Evolutionary conservation across 2,888 invertebrate genomes (phyloP).

Genomic region (Chloroclysta siterata): DNA sequence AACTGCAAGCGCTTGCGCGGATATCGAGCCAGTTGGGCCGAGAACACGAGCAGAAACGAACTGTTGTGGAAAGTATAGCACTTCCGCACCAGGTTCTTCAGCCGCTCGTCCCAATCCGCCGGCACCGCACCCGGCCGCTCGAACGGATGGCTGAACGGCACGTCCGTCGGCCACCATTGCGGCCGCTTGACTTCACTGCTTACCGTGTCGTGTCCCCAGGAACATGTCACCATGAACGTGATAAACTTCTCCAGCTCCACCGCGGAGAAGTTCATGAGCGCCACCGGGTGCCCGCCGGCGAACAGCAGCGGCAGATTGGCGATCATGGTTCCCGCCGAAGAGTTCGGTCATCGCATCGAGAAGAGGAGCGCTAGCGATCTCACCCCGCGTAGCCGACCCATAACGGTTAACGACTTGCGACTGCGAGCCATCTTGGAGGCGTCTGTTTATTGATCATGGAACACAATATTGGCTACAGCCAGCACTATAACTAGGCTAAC

Average conservation of each 20-base stretch:
- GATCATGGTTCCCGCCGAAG: slow-evolving; percentile 84
- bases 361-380: slow-evolving; percentile 74
- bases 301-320: slow-evolving; percentile 90
- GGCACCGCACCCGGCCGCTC: slow-evolving; percentile 76
- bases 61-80: slow-evolving; percentile 90
- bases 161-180: slow-evolving; percentile 89
- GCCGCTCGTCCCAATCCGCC: slow-evolving; percentile 85
- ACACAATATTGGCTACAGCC: slow-evolving; percentile 17
- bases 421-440: slow-evolving; percentile 54
- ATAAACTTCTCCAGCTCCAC: slow-evolving; percentile 88
- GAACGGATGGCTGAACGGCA: slow-evolving; percentile 87
- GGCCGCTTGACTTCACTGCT: slow-evolving; percentile 85
- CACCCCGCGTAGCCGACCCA: slow-evolving; percentile 58
- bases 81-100: slow-evolving; percentile 87
- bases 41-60: slow-evolving; percentile 88
- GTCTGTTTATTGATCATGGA: slow-evolving; percentile 13
- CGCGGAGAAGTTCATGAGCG: slow-evolving; percentile 86
- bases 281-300: slow-evolving; percentile 89
- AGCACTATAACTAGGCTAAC: slow-evolving; percentile 14
- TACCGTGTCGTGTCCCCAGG: slow-evolving; percentile 87
- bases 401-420: slow-evolving; percentile 66
- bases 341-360: slow-evolving; percentile 77
- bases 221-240: slow-evolving; percentile 91
- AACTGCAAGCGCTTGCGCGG: slow-evolving; percentile 87
- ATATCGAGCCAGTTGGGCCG: slow-evolving; percentile 87